Evolutionary conservation across 2,113 vertebrate genomes (phyloP).

Genomic region (Ascaphus truei): DNA sequence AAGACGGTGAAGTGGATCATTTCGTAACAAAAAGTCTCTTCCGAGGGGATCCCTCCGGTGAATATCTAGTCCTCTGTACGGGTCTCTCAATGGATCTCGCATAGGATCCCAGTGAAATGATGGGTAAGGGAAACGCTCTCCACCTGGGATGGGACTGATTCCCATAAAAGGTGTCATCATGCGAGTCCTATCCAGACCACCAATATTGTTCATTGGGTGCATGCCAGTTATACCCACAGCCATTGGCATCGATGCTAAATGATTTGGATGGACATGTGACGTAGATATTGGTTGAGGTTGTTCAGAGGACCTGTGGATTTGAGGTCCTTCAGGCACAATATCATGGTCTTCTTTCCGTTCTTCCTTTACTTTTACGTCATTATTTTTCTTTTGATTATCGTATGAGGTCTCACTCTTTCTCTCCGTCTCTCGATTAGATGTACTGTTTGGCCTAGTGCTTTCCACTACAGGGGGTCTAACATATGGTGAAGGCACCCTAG

Average conservation of each 20-base stretch:
- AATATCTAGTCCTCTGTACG: conserved; percentile 88
- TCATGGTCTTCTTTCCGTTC: conserved; percentile 92
- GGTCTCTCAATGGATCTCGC: conserved; percentile 79
- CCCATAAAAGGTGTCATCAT: conserved; percentile 96
- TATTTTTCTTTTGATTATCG: conserved; percentile 83
- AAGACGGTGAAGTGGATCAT: conserved; percentile 85
- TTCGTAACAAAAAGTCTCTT: conserved; percentile 82
- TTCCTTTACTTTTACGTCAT: conserved; percentile 92
- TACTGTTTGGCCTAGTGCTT: conserved; percentile 68
- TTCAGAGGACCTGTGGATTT: conserved; percentile 63
- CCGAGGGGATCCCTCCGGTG: conserved; percentile 73
- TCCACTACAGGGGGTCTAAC: conserved; percentile 62
- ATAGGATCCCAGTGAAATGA: conserved; percentile 97
- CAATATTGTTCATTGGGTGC: conserved; percentile 88
- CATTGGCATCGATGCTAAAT: conserved; percentile 77
- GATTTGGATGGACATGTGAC: conserved; percentile 70
- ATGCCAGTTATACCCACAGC: conserved; percentile 83
- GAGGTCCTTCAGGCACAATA: conserved; percentile 60
- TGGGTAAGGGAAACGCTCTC: conserved; percentile 92
- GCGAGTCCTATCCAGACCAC: conserved; percentile 89
- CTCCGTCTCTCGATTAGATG: conserved; percentile 77
- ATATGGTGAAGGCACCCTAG: conserved; percentile 81
- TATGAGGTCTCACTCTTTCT: conserved; percentile 77
- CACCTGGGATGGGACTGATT: conserved; percentile 88
- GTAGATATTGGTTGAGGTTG: conserved; percentile 65